Evolutionary conservation across 2,888 invertebrate species (phyloP), one percentile per base, ranked within the genome.

Genomic region (Agapostemon virescens): DNA sequence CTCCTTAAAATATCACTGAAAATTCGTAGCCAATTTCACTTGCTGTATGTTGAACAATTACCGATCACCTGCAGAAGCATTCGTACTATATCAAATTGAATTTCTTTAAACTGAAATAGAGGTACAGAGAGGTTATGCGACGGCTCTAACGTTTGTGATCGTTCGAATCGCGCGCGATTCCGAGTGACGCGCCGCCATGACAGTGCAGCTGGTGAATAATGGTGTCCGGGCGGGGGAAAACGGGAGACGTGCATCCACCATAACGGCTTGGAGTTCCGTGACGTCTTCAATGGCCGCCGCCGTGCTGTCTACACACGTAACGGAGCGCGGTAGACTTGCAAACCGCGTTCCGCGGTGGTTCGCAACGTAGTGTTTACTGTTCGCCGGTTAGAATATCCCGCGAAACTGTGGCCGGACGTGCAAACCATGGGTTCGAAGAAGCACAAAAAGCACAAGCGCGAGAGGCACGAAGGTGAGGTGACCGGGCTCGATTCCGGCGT

Each of bases 361-460:
- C 38, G 63, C 55, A 33, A 77, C 68, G 49, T 82, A 84, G 82
- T 82, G 70, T 80, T 78, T 81, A 71, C 63, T 61, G 75, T 68
- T 45, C 69, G 58, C 69, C 64, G 75, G 78, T 30, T 75, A 72
- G 40, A 74, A 70, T 79, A 68, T 42, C 49, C 36, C 78, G 64
- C 74, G 85, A 88, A 84, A 79, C 88, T 88, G 89, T 88, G 85
- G 86, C 82, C 86, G 40, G 84, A 88, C 82, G 85, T 85, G 87
- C 88, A 86, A 87, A 88, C 83, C 82, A 92, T 92, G 92, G 90
- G 90, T 85, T 89, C 92, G 80, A 92, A 92, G 89, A 92, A 92
- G 84, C 92, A 92, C 83, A 92, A 92, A 89, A 92, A 92, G 84
- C 92, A 92, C 86, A 92, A 92, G 89, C 91, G 92, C 66, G 92